Conservation (phyloP, 2,797 vertebrate species). For the Ara ararauna region DNA sequence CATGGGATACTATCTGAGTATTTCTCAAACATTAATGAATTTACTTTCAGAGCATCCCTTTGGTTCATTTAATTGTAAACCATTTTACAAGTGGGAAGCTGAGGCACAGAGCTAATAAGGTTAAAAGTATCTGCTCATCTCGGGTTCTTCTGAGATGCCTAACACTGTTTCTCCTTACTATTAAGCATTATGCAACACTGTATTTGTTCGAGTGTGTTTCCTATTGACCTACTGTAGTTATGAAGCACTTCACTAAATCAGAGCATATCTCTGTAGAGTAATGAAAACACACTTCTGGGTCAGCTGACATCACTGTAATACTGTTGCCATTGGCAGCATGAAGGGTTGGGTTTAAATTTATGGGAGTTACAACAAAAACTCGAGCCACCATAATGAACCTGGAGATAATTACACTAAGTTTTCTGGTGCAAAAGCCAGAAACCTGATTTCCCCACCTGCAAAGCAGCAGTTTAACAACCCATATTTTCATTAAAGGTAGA, state of each 20-base stretch:
- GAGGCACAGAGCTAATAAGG: conserved; percentile 72
- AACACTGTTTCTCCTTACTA: conserved; percentile 12
- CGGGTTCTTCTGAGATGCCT: conserved; percentile 42
- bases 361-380: conserved; percentile 42
- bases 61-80: conserved; percentile 67
- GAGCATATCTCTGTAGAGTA: conserved; percentile 49
- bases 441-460: not conserved
- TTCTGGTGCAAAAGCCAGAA: conserved; percentile 23
- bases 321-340: conserved; percentile 31
- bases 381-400: not conserved
- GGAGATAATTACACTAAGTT: conserved; percentile 8
- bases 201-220: conserved; percentile 53
- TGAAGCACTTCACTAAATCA: conserved; percentile 56
- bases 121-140: conserved; percentile 62
- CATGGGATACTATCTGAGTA: conserved; percentile 26
- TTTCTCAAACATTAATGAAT: conserved; percentile 66
- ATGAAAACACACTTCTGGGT: conserved; percentile 46
- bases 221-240: conserved; percentile 58
- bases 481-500: not conserved
- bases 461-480: not conserved
- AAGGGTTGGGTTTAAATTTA: conserved; percentile 17
- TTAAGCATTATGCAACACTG: conserved; percentile 19
- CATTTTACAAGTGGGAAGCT: conserved; percentile 61
- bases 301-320: conserved; percentile 21
- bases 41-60: conserved; percentile 60